phyloP scores from a whole-genome alignment of 2,888 invertebrate species.

The Protula sp. region DNA sequence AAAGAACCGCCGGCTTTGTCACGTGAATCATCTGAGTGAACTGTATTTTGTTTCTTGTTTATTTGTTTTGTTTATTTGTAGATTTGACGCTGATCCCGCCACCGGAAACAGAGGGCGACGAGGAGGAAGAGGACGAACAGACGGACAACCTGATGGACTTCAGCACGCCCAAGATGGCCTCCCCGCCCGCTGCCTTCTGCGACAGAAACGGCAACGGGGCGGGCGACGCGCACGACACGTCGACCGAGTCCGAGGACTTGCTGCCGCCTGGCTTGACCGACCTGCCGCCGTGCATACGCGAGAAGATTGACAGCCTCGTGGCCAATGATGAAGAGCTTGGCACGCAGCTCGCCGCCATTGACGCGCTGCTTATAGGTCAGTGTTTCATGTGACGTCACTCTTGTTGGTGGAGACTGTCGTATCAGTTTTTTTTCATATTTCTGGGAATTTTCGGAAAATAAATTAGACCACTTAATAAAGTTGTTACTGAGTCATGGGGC shows the following conservation, averaged over 20 bases:
- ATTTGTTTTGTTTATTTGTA: too few relatives aligned
- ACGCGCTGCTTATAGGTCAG: slow-evolving; percentile 15
- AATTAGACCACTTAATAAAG: too few relatives aligned
- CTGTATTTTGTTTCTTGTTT: too few relatives aligned
- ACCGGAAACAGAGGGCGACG: slow-evolving; percentile 54
- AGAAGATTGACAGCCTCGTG: slow-evolving; percentile 16
- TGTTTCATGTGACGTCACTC: too few relatives aligned
- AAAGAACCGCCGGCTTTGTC: too few relatives aligned
- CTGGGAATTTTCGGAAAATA: background rate
- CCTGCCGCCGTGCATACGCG: slow-evolving; percentile 13
- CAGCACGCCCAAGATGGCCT: slow-evolving; percentile 52
- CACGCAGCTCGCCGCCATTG: slow-evolving; percentile 16
- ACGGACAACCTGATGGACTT: slow-evolving; percentile 28
- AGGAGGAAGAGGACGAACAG: background rate
- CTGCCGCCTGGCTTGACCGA: slow-evolving; percentile 13
- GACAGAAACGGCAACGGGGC: slow-evolving; percentile 3
- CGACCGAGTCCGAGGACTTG: background rate
- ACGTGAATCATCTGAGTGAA: too few relatives aligned
- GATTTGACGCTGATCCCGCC: slow-evolving; percentile 81
- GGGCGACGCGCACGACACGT: background rate
- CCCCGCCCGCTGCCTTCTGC: slow-evolving; percentile 66
- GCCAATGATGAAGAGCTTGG: slow-evolving; percentile 18
- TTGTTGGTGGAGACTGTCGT: background rate
- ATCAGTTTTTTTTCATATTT: background rate
- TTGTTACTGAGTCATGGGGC: too few relatives aligned